Conservation (phyloP, 2,888 invertebrate genomes). For the Girardia tigrina region DNA sequence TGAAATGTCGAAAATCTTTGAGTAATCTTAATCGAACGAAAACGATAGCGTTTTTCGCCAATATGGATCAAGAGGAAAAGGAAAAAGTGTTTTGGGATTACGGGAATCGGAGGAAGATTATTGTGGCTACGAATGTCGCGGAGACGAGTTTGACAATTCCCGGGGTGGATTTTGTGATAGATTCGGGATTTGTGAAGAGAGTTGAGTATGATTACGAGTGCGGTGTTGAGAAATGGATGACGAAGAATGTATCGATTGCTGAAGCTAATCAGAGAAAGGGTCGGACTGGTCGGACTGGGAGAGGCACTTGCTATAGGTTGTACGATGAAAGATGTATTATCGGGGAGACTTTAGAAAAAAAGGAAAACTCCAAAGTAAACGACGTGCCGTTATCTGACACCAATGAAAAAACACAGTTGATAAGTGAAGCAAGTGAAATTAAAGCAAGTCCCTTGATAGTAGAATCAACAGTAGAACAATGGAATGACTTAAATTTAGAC, state of each 20-base stretch:
- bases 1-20: neutral
- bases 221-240: neutral
- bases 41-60: neutral
- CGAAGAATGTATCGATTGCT: neutral
- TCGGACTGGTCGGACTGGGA: slow-evolving; percentile 2
- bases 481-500: neutral
- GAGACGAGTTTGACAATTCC: slow-evolving; percentile 4
- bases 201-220: neutral
- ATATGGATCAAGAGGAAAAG: neutral
- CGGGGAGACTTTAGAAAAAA: too few species aligned
- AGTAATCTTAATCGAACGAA: neutral
- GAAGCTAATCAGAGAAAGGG: slow-evolving; percentile 5
- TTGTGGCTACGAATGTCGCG: neutral
- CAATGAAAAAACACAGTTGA: neutral
- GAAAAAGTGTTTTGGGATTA: neutral
- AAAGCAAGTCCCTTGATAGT: neutral
- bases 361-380: neutral
- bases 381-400: neutral
- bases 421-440: neutral
- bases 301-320: neutral
- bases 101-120: neutral
- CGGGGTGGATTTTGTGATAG: neutral
- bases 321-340: neutral
- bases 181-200: slow-evolving; percentile 2
- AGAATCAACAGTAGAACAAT: neutral